Base-by-base conservation (phyloP, 2,113 vertebrate species). In the Poeciliopsis prolifica region DNA sequence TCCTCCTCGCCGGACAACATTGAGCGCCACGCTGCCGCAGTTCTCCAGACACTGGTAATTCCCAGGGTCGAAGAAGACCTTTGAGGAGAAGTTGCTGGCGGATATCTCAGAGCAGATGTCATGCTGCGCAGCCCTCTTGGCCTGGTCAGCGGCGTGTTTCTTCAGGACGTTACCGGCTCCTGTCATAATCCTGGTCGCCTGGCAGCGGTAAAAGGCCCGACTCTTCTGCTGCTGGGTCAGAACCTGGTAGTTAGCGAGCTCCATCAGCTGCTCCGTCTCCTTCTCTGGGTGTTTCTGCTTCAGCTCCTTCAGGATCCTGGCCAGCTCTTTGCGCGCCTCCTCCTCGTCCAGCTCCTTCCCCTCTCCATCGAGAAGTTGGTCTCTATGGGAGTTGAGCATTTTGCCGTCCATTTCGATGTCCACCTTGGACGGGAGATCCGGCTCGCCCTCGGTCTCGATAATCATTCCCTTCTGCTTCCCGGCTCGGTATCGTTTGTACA, bases 11-110 rank as follows among this genome's bases (percentile, higher is more conserved):
- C 97, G 95, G 17, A 96, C 74, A 10, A 98, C 93, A 17, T 95
- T 97, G 30, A 99, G 88, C 1, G 95, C 95, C 0, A 98, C 95
- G 0, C 95, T 96, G 24, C 97, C 96, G 1, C 98, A 99, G 96
- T 98, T 99, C 91, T 99, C 98, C 73, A 98, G 83, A 90, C 98
- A 99, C 92, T 97, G 98, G 76, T 99, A 99, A 17, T 94, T 92
- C 9, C 92, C 92, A 0, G 97, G 97, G 51, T 98, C 96, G 15
- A 99, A 99, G 89, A 95, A 97, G 60, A 98, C 87, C 74, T 95
- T 96, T 67, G 96, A 95, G 48, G 97, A 92, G 0, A 95, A 94
- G 22, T 96, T 94, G 0, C 92, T 95, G 22, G 94, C 92, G 0
- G 92, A 87, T 65, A 91, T 84, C 37, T 96, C 97, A 0, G 94